Evolutionary conservation across 2,113 vertebrate species (phyloP).

Genomic region (Daubentonia madagascariensis): DNA sequence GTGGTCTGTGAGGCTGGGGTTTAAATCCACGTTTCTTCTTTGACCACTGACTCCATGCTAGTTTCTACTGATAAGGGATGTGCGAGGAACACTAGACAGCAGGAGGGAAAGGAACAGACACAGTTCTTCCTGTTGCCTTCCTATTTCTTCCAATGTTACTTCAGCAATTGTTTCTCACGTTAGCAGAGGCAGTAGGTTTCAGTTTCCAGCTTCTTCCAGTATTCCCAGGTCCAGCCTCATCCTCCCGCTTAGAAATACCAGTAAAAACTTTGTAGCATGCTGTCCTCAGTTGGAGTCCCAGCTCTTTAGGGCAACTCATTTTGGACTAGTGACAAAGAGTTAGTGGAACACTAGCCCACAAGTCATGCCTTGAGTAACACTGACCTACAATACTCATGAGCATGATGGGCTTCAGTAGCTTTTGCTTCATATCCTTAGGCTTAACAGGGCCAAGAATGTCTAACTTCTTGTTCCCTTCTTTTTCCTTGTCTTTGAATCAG

Average conservation of each 20-base stretch:
- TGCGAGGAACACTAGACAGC: not conserved
- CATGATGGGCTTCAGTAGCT: not conserved
- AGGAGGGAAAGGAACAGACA: not conserved
- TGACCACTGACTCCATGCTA: not conserved
- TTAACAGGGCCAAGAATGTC: not conserved
- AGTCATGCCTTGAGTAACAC: fast-evolving
- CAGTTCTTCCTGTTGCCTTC: not conserved
- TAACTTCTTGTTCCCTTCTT: not conserved
- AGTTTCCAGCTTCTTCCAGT: not conserved
- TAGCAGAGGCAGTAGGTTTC: not conserved
- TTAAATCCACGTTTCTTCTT: not conserved
- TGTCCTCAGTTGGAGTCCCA: not conserved
- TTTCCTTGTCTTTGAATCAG: not conserved
- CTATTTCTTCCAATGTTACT: not conserved
- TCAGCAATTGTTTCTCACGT: not conserved
- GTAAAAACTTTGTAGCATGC: fast-evolving
- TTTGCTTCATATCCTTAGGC: not conserved
- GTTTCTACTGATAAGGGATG: not conserved
- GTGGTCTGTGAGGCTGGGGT: not conserved
- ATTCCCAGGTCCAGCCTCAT: not conserved
- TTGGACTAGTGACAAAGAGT: not conserved
- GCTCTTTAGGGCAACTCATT: no score
- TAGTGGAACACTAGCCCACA: no score
- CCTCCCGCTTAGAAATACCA: no score
- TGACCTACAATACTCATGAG: no score